Evolutionary conservation across 2,888 invertebrate species (phyloP).

Genomic region (Gastracanthus pulcherrimus): DNA sequence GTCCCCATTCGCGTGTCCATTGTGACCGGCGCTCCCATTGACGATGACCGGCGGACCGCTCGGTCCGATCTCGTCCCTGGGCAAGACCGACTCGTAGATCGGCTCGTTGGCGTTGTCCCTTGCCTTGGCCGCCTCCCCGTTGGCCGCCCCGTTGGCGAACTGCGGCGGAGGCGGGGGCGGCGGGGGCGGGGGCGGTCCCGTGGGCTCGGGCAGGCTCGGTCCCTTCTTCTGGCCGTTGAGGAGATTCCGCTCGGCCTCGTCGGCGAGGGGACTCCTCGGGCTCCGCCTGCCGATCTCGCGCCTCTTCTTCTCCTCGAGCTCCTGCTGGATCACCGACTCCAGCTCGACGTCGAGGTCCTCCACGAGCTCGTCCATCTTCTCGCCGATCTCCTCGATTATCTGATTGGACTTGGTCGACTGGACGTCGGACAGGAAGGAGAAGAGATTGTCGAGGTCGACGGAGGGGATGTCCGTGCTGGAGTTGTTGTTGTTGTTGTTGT

Average conservation of each 20-base stretch:
- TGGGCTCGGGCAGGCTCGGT: conserved; percentile 87
- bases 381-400: conserved; percentile 89
- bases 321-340: conserved; percentile 83
- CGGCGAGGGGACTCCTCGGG: conserved; percentile 38
- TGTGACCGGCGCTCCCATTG: conserved; percentile 22
- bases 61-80: conserved; percentile 80
- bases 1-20: neutral
- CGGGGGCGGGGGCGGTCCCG: conserved; percentile 86
- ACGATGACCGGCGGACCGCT: conserved; percentile 62
- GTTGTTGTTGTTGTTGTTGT: conserved; percentile 40
- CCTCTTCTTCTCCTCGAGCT: conserved; percentile 66
- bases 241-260: conserved; percentile 58
- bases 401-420: conserved; percentile 82
- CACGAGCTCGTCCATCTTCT: conserved; percentile 90
- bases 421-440: conserved; percentile 92
- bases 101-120: conserved; percentile 79
- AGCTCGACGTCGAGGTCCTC: conserved; percentile 89
- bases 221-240: conserved; percentile 77
- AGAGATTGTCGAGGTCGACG: conserved; percentile 92
- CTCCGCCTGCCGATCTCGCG: too few relatives aligned
- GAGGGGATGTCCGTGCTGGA: conserved; percentile 81
- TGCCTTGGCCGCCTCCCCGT: neutral
- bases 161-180: conserved; percentile 79
- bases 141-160: conserved; percentile 70
- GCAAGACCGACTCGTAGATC: conserved; percentile 91